Base-by-base conservation (phyloP, 2,888 invertebrate species). In the Cynaeus angustus region DNA sequence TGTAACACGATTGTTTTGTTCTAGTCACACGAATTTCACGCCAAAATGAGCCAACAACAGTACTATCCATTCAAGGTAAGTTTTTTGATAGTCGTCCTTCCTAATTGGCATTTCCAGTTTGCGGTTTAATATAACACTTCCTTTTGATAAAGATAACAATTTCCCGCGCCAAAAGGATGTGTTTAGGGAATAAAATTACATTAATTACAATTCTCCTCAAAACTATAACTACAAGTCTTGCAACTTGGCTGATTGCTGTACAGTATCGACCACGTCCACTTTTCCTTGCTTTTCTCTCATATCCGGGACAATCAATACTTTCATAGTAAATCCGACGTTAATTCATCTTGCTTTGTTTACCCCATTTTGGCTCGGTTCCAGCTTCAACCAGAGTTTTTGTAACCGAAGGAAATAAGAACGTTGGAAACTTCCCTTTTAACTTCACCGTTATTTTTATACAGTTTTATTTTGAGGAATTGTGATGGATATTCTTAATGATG, bases 21-120 rank as follows among this genome's bases (percentile, higher is more conserved):
- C 74, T 78, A 79, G 78, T 77, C 74, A 72, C 68, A 70, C 69
- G 58, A 69, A 71, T 59, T 52, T 71, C 38, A 66, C 73, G 61
- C 72, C 74, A 81, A 73, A 71, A 82, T 82, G 82, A 79, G 77
- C 86, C 91, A 92, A 84, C 92, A 92, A 81, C 93, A 94, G 86
- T 94, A 94, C 86, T 94, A 94, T 86, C 94, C 94, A 82, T 94
- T 93, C 90, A 94, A 94, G 91, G 94, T 94, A 85, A 91, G 89
- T 77, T 65, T 52, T 58, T 13, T 38, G 50, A 41, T 55, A 13
- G 6, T 59, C 55, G 46, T 41, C 12, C 41, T 41, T 10, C 13
- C 10, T 13, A 43, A 43, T 43, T 43, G 9, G 12, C 16, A 43
- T 13, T 46, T 16, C 46, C 10, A 0, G 8, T 50, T 50, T 50